phyloP scores from a whole-genome alignment of 2,113 vertebrate genomes.

The Columba livia region DNA sequence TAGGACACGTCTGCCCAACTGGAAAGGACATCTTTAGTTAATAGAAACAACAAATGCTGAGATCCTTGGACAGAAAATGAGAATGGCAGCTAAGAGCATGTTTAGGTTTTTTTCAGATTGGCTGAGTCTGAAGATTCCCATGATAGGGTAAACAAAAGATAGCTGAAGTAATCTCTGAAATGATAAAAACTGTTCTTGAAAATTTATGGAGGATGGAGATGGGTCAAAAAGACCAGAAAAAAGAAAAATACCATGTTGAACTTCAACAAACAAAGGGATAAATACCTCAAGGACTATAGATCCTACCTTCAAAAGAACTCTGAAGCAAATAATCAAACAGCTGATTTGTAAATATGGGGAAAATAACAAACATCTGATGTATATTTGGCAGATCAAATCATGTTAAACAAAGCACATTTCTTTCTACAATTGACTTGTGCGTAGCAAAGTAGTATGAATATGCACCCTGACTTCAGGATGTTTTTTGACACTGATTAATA shows the following conservation, averaged over 20 bases:
- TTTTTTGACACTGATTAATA: not conserved
- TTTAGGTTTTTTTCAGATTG: not conserved
- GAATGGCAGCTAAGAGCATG: not conserved
- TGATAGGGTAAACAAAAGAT: not conserved
- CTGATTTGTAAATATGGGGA: not conserved
- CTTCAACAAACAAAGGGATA: not conserved
- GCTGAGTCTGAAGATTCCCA: not conserved
- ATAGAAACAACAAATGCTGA: not conserved
- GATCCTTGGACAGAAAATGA: not conserved
- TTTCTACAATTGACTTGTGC: not conserved
- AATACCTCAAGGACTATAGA: not conserved
- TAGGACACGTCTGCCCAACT: not conserved
- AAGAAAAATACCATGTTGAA: not conserved
- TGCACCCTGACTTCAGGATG: not conserved
- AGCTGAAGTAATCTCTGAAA: not conserved
- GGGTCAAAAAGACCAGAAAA: not conserved
- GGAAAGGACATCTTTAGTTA: not conserved
- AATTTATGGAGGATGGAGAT: not conserved
- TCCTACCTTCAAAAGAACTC: not conserved
- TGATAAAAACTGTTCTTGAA: not conserved
- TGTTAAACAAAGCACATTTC: not conserved
- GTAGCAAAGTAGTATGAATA: not conserved
- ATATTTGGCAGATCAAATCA: not conserved
- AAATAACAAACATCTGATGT: not conserved
- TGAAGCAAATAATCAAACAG: not conserved